Base-by-base conservation (phyloP, 2,888 invertebrate genomes). In the Nomada goodeniana region DNA sequence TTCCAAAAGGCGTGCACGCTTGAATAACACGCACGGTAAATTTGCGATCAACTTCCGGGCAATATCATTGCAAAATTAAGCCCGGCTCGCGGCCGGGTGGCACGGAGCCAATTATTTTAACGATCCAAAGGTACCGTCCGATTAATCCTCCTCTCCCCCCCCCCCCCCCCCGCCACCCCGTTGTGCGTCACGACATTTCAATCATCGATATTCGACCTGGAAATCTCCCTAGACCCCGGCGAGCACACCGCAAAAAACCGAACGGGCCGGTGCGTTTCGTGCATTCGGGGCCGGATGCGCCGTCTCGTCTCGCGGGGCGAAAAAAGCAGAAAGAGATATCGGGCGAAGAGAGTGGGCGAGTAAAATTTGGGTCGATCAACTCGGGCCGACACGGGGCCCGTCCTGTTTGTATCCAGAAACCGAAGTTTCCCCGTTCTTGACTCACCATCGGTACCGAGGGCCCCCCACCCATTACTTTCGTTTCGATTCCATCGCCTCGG, bases 291-390 rank as follows among this genome's bases (percentile, higher is more conserved):
- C 59, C 69, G 69, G 69, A 59, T 70, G 59, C n/a, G 59, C 29
- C 69, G 23, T 15, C 47, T 59, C 20, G 23, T 29, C n/a, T 1
- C 44, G 26, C 1, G 11, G 15, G 0, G 20, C 26, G 20, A 69
- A n/a, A 44, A 44, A 20, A 61, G 7, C 20, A 36, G 29, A 23
- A 44, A 10, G 20, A 52, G n/a, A 20, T 10, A 20, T 47, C 36
- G 5, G 18, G 20, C 23, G n/a, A 20, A 52, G 7, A 61, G 10
- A 9, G 13, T 52, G 42, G 20, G 20, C 42, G 36, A 78, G 71
- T 60, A 67, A 80, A 76, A 75, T 76, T 80, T 73, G 60, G 76
- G 76, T 80, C 59, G 79, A 79, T 73, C 69, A 44, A 67, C 76
- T 71, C 72, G 80, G 55, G 13, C 80, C 72, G 50, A 82, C 69